Conservation (phyloP, 2,113 vertebrate genomes). For the Elachura formosa region DNA sequence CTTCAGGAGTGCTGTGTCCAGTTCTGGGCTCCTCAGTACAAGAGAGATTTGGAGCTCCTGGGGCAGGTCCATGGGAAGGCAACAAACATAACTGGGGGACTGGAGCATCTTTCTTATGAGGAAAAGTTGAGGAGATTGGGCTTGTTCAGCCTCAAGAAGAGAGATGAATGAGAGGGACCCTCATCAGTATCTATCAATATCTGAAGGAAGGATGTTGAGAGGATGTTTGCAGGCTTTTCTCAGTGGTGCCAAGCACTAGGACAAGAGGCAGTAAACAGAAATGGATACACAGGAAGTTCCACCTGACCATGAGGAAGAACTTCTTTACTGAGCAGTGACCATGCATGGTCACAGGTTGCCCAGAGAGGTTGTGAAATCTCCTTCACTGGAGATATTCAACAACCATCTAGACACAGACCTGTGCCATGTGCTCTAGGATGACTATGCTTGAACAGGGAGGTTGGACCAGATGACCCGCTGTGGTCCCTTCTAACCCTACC, state of each 20-base stretch:
- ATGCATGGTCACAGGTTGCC: not conserved
- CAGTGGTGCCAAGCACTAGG: not conserved
- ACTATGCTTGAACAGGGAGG: not conserved
- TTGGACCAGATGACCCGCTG: not conserved
- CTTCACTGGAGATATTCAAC: not conserved
- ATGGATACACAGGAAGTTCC: not conserved
- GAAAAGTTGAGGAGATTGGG: not conserved
- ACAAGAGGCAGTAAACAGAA: not conserved
- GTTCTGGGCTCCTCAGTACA: not conserved
- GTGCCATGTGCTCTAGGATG: not conserved
- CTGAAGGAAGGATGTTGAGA: not conserved
- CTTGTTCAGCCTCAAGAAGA: not conserved
- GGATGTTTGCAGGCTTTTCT: not conserved
- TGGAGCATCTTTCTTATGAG: not conserved
- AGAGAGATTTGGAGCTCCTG: not conserved
- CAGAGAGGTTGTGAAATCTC: not conserved
- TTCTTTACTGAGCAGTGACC: not conserved
- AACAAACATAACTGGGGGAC: not conserved
- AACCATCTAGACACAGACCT: not conserved
- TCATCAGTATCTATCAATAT: not conserved
- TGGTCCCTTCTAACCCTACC: not conserved
- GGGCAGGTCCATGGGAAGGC: not conserved
- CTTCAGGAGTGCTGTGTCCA: not conserved
- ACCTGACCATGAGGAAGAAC: not conserved
- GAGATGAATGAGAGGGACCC: not conserved